Base-by-base conservation (phyloP, 2,113 vertebrate genomes). In the Corythoichthys intestinalis region DNA sequence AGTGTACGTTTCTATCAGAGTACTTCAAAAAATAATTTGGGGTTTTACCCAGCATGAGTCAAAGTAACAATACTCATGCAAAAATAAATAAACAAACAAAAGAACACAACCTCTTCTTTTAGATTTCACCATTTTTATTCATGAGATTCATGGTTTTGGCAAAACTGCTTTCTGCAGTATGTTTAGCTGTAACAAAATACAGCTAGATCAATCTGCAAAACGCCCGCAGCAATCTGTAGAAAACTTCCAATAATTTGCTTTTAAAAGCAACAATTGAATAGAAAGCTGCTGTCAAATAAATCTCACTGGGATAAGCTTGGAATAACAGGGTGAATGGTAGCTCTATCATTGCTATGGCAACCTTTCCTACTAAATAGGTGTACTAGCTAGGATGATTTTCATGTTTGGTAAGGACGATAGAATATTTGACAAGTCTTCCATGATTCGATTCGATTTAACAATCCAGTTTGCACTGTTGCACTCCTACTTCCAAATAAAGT, bases 121-220 rank as follows among this genome's bases (percentile, higher is more conserved):
- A 53, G 34, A n/a, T 71, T 2, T 1, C 13, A n/a, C 35, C 10
- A 13, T 46, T 66, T 66, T 50, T 61, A 46, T 37, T 41, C 53
- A 66, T 38, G 13, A 72, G 34, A 34, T 5, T 50, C 49, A 60
- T 63, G 20, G 52, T 41, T 72, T 66, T 37, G 13, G 49, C 3
- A 10, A 20, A 28, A 46, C 39, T 61, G 59, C 9, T 62, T 44
- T 46, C 4, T 44, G n/a, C 39, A 20, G 39, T 9, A 39, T 10
- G 53, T 67, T 70, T 72, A 47, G 15, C 37, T 28, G 47, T 35
- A 35, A 67, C 56, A 63, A 70, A 74, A 56, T 44, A 62, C 39
- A 11, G 59, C 38, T 9, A 20, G 35, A 44, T 46, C n/a, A n/a
- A 44, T 4, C 56, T 37, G 35, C 56, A 14, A 58, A 35, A 14